These are phyloP conservation scores for Camelus bactrianus DNA, from an alignment of 2,113 vertebrate species.

Conservation along the genomic window DNA sequence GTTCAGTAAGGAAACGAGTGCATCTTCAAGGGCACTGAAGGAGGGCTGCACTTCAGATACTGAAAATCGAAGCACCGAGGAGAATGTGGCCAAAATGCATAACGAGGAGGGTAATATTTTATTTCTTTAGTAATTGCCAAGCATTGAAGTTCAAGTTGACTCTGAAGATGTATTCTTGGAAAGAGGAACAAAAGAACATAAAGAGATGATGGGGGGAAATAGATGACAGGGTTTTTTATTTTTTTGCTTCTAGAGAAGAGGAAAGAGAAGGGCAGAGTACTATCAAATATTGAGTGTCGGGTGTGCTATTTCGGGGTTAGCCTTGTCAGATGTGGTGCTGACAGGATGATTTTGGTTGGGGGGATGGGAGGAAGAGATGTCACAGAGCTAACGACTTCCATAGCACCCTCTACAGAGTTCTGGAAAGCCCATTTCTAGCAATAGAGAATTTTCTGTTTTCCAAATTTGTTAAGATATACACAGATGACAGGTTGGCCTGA, in stretches of 20 bases:
- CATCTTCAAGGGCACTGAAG: conserved; percentile 83
- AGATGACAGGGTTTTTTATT: conserved; percentile 37
- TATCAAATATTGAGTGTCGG: neutral
- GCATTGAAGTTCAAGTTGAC: conserved; percentile 78
- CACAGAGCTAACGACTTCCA: neutral
- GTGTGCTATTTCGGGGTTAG: neutral
- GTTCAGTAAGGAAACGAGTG: conserved; percentile 80
- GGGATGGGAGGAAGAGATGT: neutral
- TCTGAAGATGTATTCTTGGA: conserved; percentile 83
- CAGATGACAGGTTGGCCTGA: conserved; percentile 66
- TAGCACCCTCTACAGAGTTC: conserved; percentile 23
- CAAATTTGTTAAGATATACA: conserved; percentile 66
- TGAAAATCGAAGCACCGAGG: conserved; percentile 78
- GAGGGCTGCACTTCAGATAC: conserved; percentile 71
- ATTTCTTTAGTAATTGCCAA: conserved; percentile 82
- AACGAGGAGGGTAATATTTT: conserved; percentile 78
- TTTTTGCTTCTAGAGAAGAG: neutral
- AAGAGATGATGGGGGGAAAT: conserved; percentile 80
- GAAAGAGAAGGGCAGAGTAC: conserved; percentile 64
- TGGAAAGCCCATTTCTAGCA: conserved; percentile 19
- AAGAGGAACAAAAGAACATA: conserved; percentile 82
- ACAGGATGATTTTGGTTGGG: neutral
- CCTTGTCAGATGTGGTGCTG: conserved; percentile 13
- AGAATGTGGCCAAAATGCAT: conserved; percentile 82
- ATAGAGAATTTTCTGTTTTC: conserved; percentile 53